phyloP scores from a whole-genome alignment of 2,888 invertebrate species.

The Pollenia labialis region DNA sequence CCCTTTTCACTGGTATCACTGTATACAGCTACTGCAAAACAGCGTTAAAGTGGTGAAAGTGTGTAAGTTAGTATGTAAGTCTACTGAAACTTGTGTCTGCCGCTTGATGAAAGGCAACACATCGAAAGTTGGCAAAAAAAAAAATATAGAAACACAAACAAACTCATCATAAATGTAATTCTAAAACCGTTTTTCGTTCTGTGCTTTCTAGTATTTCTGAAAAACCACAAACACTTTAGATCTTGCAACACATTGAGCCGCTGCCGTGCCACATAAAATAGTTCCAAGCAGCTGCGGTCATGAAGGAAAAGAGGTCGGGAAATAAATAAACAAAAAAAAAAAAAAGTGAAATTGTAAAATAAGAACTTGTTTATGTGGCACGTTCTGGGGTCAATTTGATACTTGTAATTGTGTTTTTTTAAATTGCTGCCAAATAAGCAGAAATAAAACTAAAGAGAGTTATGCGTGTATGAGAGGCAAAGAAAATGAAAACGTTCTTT shows the following conservation, averaged over 20 bases:
- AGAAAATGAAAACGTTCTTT: constrained; percentile 39
- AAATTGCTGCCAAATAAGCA: constrained; percentile 64
- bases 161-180: constrained; percentile 50
- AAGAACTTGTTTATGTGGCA: constrained; percentile 56
- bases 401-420: constrained; percentile 68
- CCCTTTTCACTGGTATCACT: not conserved
- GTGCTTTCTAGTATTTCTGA: not conserved
- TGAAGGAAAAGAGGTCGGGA: not conserved
- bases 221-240: constrained; percentile 62
- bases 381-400: constrained; percentile 71
- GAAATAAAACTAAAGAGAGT: not conserved
- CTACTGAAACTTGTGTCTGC: constrained; percentile 50
- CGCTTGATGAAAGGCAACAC: constrained; percentile 46
- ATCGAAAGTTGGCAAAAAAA: constrained; percentile 11
- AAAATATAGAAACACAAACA: constrained; percentile 14
- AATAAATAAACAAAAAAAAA: not conserved
- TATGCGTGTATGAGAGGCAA: constrained; percentile 29
- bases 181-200: constrained; percentile 3
- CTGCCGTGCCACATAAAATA: constrained; percentile 8
- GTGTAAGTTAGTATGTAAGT: constrained; percentile 8
- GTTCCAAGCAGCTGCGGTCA: constrained; percentile 9
- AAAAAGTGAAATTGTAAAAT: constrained; percentile 23
- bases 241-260: constrained; percentile 32
- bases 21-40: constrained; percentile 31
- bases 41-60: constrained; percentile 40